Conservation (phyloP, 2,113 vertebrate species). For the Panthera tigris region DNA sequence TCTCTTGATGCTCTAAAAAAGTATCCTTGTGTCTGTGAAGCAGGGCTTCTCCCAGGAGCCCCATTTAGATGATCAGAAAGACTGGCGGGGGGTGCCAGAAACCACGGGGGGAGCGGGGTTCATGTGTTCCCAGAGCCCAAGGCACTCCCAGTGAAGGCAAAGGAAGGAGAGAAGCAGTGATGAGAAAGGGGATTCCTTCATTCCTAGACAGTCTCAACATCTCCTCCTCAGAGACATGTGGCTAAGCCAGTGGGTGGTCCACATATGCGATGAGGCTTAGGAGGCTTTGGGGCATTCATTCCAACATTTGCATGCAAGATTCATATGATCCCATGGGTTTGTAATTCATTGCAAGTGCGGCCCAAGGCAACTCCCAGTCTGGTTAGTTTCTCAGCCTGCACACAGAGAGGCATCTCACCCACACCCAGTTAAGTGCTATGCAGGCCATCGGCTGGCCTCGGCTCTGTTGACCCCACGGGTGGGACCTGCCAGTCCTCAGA, state of each 20-base stretch:
- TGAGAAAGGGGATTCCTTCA: not conserved
- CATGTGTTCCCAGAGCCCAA: not conserved
- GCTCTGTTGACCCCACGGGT: fast-evolving
- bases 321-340: fast-evolving
- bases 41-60: not conserved
- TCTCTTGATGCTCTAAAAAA: not conserved
- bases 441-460: not conserved
- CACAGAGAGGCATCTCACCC: not conserved
- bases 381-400: not conserved
- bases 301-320: not conserved
- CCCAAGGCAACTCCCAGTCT: not conserved
- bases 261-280: fast-evolving
- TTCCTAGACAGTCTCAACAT: not conserved
- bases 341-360: not conserved
- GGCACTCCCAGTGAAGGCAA: fast-evolving
- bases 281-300: not conserved
- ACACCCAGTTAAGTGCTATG: not conserved
- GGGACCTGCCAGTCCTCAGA: not conserved
- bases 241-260: not conserved
- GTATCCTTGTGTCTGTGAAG: not conserved
- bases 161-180: not conserved
- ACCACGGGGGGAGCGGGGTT: not conserved
- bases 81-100: too few relatives aligned
- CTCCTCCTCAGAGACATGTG: not conserved
- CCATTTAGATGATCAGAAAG: not conserved